Conservation (phyloP, 2,113 vertebrate species). For the Hippolais icterina region DNA sequence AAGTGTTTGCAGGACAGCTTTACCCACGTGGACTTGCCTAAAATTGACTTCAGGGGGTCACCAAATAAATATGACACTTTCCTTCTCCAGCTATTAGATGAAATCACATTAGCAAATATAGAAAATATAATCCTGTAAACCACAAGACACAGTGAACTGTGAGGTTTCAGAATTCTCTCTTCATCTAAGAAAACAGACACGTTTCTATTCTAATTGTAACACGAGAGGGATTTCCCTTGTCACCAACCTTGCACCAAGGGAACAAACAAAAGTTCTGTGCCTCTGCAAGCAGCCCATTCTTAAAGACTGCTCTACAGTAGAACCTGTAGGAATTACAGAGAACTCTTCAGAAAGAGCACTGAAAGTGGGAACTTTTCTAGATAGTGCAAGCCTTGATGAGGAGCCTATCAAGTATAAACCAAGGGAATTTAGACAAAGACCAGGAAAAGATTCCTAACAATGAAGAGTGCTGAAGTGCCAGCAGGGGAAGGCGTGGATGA, state of each 20-base stretch:
- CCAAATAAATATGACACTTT: neutral
- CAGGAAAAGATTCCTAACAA: neutral
- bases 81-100: neutral
- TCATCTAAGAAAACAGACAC: neutral
- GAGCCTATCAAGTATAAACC: neutral
- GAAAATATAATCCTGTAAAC: neutral
- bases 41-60: neutral
- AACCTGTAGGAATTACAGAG: neutral
- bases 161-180: neutral
- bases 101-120: neutral
- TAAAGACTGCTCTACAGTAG: neutral
- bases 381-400: neutral
- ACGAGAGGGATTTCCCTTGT: neutral
- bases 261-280: neutral
- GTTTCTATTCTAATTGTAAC: neutral
- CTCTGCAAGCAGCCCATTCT: neutral
- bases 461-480: neutral
- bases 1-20: neutral
- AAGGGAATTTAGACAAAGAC: neutral
- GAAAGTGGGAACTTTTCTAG: neutral
- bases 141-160: accelerated
- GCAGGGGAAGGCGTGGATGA: neutral
- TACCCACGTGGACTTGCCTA: neutral
- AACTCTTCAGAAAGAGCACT: neutral
- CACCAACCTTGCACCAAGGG: neutral